These are phyloP conservation scores for Okamejei kenojei DNA, from an alignment of 2,797 vertebrate genomes.

Conservation along the genomic window DNA sequence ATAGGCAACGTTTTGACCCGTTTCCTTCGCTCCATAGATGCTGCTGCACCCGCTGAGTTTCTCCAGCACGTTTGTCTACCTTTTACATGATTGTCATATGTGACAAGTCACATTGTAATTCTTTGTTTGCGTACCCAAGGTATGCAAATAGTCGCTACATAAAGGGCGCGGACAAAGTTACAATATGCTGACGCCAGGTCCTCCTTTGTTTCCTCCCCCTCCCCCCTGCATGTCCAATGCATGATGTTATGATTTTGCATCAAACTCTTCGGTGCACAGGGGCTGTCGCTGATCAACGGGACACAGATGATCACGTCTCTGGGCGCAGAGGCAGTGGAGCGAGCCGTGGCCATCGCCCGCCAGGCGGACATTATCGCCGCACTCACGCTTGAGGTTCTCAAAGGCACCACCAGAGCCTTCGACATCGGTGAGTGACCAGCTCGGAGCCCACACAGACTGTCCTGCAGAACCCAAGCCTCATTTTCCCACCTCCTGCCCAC, in stretches of 20 bases:
- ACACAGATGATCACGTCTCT: conserved; percentile 98
- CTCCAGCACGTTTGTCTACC: too few species aligned
- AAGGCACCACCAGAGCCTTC: conserved; percentile 93
- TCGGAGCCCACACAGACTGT: not conserved
- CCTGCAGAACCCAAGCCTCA: not conserved
- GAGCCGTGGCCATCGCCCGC: conserved; percentile 76
- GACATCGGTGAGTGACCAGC: conserved; percentile 73
- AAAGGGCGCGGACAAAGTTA: too few species aligned
- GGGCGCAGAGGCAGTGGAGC: conserved; percentile 87
- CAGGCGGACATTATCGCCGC: conserved; percentile 93
- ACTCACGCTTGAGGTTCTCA: conserved; percentile 88
- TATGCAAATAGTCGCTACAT: too few species aligned
- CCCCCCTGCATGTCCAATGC: not conserved
- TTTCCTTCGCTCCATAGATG: too few species aligned
- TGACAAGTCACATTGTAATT: too few species aligned
- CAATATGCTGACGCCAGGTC: too few species aligned
- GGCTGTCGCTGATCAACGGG: conserved; percentile 90
- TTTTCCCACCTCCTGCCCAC: too few species aligned
- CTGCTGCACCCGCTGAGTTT: too few species aligned
- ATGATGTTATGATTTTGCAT: not conserved
- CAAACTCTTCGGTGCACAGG: conserved; percentile 56
- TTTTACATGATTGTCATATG: too few species aligned
- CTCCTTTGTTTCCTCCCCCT: too few species aligned
- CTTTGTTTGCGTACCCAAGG: too few species aligned
- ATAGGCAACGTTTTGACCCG: too few species aligned